Conservation (phyloP, 1,140 invertebrate species). For the Nomia melanderi region DNA sequence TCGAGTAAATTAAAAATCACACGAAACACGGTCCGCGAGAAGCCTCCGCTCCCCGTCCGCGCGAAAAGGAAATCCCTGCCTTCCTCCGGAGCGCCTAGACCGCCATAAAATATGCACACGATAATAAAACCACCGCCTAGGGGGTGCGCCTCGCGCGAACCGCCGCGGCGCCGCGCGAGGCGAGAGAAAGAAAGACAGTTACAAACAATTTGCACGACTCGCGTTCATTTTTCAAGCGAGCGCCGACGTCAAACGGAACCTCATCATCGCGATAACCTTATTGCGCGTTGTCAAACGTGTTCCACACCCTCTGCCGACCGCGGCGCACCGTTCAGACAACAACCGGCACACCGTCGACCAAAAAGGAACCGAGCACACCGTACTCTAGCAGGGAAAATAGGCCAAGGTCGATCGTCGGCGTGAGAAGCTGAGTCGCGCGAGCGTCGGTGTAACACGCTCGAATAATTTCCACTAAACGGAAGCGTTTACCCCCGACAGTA, state of each 20-base stretch:
- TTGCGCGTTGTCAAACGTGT: slow-evolving; percentile 25
- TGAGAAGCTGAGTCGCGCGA: neutral
- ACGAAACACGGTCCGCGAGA: neutral
- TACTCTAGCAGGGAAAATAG: neutral
- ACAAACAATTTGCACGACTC: neutral
- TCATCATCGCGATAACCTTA: slow-evolving; percentile 5
- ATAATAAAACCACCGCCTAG: neutral
- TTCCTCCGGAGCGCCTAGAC: neutral
- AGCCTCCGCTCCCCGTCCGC: neutral
- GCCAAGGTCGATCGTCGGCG: slow-evolving; percentile 16
- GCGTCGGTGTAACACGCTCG: neutral
- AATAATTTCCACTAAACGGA: slow-evolving; percentile 36
- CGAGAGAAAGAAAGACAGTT: neutral
- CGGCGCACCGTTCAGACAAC: too few relatives aligned
- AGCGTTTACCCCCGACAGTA: neutral
- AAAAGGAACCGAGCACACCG: neutral
- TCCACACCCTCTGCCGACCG: neutral
- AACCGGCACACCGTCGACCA: neutral
- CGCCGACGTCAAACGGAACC: neutral
- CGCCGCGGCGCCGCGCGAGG: neutral
- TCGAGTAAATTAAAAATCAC: neutral
- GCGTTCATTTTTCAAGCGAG: neutral
- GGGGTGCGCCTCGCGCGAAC: neutral
- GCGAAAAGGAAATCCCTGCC: neutral
- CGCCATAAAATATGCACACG: neutral